Conservation (phyloP, 2,113 vertebrate species). For the Chroicocephalus ridibundus region DNA sequence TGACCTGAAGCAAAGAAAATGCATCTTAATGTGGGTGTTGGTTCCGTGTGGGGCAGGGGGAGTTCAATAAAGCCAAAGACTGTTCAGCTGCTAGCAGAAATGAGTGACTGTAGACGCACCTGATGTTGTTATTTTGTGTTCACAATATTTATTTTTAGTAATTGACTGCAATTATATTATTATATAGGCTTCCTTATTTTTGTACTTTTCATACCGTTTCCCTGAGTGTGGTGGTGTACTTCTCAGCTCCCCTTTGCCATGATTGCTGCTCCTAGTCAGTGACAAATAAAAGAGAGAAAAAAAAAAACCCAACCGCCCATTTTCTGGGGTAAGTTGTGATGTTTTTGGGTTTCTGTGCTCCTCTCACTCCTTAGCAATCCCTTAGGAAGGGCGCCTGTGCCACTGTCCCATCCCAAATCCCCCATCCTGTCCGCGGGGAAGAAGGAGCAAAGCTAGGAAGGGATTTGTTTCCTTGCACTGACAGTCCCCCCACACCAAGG, state of each 20-base stretch:
- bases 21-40: not conserved
- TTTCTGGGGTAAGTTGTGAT: not conserved
- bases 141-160: conserved; percentile 67
- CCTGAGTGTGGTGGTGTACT: conserved; percentile 17
- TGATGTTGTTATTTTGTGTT: conserved; percentile 11
- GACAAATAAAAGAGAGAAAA: conserved; percentile 49
- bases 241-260: conserved; percentile 14
- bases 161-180: conserved; percentile 21
- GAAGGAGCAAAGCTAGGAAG: not conserved
- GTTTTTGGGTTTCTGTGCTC: not conserved
- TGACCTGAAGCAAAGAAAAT: conserved; percentile 23
- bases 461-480: not conserved
- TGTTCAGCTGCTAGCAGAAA: conserved; percentile 34
- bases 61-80: conserved; percentile 58
- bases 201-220: conserved; percentile 26
- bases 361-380: not conserved
- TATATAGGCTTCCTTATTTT: conserved; percentile 51
- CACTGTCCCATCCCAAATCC: not conserved
- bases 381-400: not conserved
- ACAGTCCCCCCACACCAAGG: not conserved
- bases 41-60: not conserved
- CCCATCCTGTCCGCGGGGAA: not conserved
- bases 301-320: not conserved
- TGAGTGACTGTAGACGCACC: conserved; percentile 28
- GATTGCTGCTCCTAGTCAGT: conserved; percentile 26